phyloP scores from a whole-genome alignment of 2,113 vertebrate genomes.

The Vicugna pacos region DNA sequence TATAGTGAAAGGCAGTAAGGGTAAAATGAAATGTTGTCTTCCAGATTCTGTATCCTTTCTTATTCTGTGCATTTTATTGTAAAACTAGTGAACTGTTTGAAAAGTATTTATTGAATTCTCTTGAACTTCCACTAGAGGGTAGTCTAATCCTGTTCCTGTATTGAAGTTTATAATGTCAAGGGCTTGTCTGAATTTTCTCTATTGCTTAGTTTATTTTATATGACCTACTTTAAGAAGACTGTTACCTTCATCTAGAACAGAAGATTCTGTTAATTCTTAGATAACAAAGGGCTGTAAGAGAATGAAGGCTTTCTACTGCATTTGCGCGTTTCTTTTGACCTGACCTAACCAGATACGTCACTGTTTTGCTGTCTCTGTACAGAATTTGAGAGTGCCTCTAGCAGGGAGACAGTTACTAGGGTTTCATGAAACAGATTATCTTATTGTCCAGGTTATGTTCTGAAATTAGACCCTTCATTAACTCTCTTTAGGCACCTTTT shows the following conservation, averaged over 20 bases:
- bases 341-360: neutral
- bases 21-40: neutral
- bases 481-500: neutral
- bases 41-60: neutral
- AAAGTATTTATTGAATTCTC: conserved; percentile 57
- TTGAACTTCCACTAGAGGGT: conserved; percentile 85
- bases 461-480: neutral
- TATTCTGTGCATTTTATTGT: neutral
- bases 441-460: neutral
- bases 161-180: neutral
- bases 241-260: conserved; percentile 19
- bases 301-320: neutral
- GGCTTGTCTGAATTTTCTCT: conserved; percentile 5
- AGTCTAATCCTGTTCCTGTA: conserved; percentile 74
- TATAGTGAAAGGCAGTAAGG: neutral
- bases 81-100: neutral
- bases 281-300: neutral
- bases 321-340: conserved; percentile 8
- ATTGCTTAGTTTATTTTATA: conserved; percentile 30
- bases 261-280: conserved; percentile 45
- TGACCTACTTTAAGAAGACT: conserved; percentile 45
- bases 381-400: neutral
- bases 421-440: conserved; percentile 26
- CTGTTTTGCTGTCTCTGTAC: neutral
- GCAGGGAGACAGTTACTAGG: neutral